phyloP scores from a whole-genome alignment of 2,888 invertebrate species.

The Aromia moschata region DNA sequence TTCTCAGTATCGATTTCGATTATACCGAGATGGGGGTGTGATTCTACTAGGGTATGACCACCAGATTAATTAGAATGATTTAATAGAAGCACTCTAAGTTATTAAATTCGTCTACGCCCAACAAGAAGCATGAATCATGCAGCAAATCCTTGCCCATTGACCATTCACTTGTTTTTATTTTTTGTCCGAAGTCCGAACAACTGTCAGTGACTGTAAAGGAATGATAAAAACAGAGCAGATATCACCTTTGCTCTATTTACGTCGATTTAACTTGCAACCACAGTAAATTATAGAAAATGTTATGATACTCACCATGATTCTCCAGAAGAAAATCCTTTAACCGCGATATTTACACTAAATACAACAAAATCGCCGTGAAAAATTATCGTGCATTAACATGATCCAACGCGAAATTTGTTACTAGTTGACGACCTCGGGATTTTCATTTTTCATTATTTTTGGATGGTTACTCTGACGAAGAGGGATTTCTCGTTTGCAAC shows the following conservation, averaged over 20 bases:
- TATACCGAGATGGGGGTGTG: slow-evolving; percentile 40
- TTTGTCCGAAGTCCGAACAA: neutral
- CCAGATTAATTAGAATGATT: no score
- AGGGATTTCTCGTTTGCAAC: no score
- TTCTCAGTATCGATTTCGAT: slow-evolving; percentile 41
- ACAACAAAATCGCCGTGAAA: slow-evolving; percentile 21
- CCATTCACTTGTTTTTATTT: slow-evolving; percentile 3
- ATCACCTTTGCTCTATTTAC: no score
- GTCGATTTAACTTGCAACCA: no score
- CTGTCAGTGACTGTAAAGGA: neutral
- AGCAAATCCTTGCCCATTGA: neutral
- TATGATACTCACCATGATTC: slow-evolving; percentile 36
- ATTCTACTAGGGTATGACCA: slow-evolving; percentile 31
- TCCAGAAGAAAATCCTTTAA: slow-evolving; percentile 12
- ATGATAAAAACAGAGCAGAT: slow-evolving; percentile 5
- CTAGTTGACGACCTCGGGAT: slow-evolving; percentile 4
- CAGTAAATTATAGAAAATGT: no score
- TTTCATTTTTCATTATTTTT: no score
- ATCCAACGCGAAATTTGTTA: slow-evolving; percentile 21
- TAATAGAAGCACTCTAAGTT: no score
- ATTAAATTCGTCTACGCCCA: neutral
- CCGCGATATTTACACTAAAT: slow-evolving; percentile 12
- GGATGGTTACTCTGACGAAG: no score
- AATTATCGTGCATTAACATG: slow-evolving; percentile 10
- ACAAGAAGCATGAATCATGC: neutral